phyloP scores from a whole-genome alignment of 2,797 vertebrate genomes.

The Rhinichthys osculus region DNA sequence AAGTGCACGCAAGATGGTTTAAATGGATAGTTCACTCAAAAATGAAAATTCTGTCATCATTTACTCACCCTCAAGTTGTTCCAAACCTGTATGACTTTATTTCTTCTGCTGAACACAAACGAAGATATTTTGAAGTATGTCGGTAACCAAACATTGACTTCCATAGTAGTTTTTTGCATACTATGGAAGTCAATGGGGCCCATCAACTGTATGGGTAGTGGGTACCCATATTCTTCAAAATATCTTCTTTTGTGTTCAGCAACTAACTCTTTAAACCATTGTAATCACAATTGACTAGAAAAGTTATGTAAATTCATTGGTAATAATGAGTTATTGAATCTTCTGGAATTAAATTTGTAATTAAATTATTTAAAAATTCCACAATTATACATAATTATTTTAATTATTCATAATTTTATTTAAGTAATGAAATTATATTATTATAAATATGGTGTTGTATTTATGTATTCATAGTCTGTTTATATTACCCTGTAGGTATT shows the following conservation, averaged over 20 bases:
- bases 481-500: too few species aligned
- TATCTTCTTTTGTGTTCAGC: neutral
- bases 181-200: neutral
- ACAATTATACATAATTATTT: neutral
- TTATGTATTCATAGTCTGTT: too few species aligned
- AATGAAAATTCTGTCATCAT: neutral
- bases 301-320: neutral
- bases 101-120: neutral
- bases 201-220: too few species aligned
- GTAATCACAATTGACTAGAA: too few species aligned
- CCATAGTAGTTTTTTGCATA: neutral
- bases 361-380: neutral
- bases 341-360: neutral
- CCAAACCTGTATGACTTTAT: neutral
- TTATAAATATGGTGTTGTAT: neutral
- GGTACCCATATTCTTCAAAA: neutral
- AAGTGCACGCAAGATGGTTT: neutral
- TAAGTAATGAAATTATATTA: neutral
- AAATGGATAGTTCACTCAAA: neutral
- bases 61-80: neutral
- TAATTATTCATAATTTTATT: neutral
- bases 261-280: neutral
- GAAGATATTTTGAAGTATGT: neutral
- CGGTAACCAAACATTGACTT: neutral
- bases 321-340: neutral